A percentile compares a stretch with the other conserved stretches of the same genome.
These are phyloP conservation scores for Ctenicera cuprea DNA, from an alignment of 2,888 invertebrate species.

Conservation along the genomic window DNA sequence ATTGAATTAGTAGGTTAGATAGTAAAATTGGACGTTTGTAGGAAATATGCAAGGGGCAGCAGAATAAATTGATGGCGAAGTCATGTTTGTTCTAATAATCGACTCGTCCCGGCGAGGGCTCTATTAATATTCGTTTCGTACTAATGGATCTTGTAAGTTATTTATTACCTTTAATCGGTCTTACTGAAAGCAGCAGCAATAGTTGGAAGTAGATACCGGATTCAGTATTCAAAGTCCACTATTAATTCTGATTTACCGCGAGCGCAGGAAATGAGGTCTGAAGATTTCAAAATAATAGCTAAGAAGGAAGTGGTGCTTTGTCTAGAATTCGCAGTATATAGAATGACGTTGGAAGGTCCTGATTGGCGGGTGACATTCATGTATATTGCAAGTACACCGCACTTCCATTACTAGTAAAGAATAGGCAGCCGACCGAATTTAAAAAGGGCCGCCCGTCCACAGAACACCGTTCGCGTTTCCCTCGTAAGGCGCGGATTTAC, in stretches of 20 bases:
- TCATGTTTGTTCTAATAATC: constrained; percentile 56
- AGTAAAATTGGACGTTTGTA: constrained; percentile 22
- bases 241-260: constrained; percentile 45
- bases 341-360: constrained; percentile 3
- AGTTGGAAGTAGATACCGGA: constrained; percentile 43
- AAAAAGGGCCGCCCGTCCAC: constrained; percentile 22
- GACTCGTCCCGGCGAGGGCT: constrained; percentile 55
- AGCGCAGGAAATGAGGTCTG: constrained; percentile 36
- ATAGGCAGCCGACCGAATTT: constrained; percentile 29
- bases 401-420: constrained; percentile 40
- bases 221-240: constrained; percentile 38
- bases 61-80: constrained; percentile 47
- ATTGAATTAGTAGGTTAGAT: constrained; percentile 24
- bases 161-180: constrained; percentile 65
- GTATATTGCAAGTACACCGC: constrained; percentile 39
- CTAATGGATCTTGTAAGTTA: constrained; percentile 69
- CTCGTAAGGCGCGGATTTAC: constrained; percentile 13
- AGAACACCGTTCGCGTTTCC: constrained; percentile 19
- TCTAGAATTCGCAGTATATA: constrained; percentile 8
- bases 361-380: constrained; percentile 39
- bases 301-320: constrained; percentile 19
- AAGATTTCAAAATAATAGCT: constrained; percentile 36
- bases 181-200: constrained; percentile 42
- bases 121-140: constrained; percentile 69
- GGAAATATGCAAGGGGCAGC: constrained; percentile 31